Evolutionary conservation across 2,113 vertebrate species (phyloP).

Genomic region (Gymnogyps californianus): DNA sequence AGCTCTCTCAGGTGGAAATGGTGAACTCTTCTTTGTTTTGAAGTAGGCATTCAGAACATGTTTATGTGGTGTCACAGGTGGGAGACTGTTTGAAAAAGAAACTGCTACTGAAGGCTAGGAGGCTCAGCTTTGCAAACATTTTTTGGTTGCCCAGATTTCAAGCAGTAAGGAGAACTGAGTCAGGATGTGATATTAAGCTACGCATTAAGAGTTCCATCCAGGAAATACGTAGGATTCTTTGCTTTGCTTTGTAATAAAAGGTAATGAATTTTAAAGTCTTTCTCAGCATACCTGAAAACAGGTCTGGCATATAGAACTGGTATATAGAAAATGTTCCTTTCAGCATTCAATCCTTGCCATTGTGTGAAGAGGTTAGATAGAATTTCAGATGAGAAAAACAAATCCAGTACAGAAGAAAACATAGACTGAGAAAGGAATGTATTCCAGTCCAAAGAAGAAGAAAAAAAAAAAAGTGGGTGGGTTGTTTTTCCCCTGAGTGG

Average conservation of each 20-base stretch:
- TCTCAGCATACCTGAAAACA: not conserved
- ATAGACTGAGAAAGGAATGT: not conserved
- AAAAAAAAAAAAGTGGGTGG: no score
- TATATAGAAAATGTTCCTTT: not conserved
- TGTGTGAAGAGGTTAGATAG: rapidly evolving
- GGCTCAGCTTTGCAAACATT: not conserved
- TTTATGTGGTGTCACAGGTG: not conserved
- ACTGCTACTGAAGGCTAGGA: not conserved
- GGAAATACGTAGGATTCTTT: not conserved
- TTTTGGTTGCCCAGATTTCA: not conserved
- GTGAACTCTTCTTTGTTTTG: not conserved
- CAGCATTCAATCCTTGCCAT: not conserved
- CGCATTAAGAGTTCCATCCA: not conserved
- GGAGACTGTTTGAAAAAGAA: not conserved
- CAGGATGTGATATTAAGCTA: not conserved
- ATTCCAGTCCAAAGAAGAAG: not conserved
- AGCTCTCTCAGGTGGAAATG: not conserved
- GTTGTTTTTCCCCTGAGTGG: not conserved
- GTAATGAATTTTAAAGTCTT: not conserved
- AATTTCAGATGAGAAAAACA: not conserved
- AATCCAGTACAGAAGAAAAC: not conserved
- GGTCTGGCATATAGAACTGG: not conserved
- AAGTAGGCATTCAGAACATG: not conserved
- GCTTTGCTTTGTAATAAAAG: not conserved
- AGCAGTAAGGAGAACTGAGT: not conserved